Evolutionary conservation across 2,113 vertebrate genomes (phyloP).

Genomic region (Sigmodon hispidus): DNA sequence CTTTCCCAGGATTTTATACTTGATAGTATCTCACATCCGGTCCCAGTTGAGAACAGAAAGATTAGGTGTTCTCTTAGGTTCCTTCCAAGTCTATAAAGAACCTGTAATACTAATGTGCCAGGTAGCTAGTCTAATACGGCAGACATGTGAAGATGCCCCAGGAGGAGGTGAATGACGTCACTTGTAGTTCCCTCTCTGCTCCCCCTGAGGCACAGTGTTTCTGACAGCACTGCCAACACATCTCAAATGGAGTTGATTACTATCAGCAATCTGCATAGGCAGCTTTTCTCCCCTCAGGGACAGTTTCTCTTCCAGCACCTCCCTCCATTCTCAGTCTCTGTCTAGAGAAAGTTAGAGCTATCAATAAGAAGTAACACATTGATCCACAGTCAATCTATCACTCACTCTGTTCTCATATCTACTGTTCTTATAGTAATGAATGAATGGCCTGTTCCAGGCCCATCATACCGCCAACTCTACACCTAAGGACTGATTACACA

Average conservation of each 20-base stretch:
- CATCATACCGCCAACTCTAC: too few species aligned
- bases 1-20: neutral
- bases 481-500: neutral
- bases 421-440: neutral
- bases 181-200: neutral
- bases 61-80: conserved; percentile 30
- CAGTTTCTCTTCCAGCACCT: neutral
- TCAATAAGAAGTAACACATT: neutral
- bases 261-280: neutral
- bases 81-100: conserved; percentile 14
- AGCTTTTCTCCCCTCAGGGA: neutral
- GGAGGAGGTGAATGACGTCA: neutral
- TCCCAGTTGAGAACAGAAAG: neutral
- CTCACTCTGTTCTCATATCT: neutral
- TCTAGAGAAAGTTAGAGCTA: neutral
- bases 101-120: neutral
- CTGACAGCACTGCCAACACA: neutral
- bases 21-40: neutral
- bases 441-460: neutral
- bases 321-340: neutral
- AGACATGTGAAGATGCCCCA: neutral
- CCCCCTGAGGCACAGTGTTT: neutral
- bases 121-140: neutral
- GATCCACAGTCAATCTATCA: neutral
- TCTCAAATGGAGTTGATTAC: neutral